Conservation (phyloP, 2,797 vertebrate species). For the Novumbra hubbsi region DNA sequence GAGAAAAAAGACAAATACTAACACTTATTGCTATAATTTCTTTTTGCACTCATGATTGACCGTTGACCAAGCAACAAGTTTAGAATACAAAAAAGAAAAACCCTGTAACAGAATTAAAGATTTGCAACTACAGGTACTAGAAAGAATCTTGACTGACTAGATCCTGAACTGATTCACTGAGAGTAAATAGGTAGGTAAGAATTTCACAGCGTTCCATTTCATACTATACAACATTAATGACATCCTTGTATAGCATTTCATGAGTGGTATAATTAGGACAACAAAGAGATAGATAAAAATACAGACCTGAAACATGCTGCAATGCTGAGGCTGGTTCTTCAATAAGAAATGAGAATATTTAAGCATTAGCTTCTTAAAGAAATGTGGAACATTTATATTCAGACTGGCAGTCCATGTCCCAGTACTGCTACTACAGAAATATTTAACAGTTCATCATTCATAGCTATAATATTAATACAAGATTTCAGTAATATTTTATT, state of each 20-base stretch:
- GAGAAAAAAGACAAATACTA: slow-evolving; percentile 63
- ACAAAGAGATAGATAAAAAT: slow-evolving; percentile 44
- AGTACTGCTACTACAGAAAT: slow-evolving; percentile 15
- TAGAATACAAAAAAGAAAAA: slow-evolving; percentile 71
- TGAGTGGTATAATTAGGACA: slow-evolving; percentile 45
- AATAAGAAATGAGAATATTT: slow-evolving; percentile 25
- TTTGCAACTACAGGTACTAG: slow-evolving; percentile 60
- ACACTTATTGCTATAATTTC: slow-evolving; percentile 81
- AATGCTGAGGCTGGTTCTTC: slow-evolving; percentile 33
- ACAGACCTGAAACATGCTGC: slow-evolving; percentile 34
- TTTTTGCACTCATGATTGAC: slow-evolving; percentile 72
- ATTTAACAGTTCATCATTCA: slow-evolving; percentile 30
- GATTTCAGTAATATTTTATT: slow-evolving; percentile 28
- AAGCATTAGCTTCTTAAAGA: slow-evolving; percentile 47
- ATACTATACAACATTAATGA: slow-evolving; percentile 56
- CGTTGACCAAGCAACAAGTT: slow-evolving; percentile 62
- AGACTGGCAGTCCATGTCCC: slow-evolving; percentile 12
- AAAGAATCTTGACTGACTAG: slow-evolving; percentile 53
- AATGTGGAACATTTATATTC: slow-evolving; percentile 17
- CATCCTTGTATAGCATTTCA: slow-evolving; percentile 52
- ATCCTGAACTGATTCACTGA: slow-evolving; percentile 62
- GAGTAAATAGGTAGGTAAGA: slow-evolving; percentile 47
- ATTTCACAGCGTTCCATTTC: slow-evolving; percentile 51
- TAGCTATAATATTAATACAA: slow-evolving; percentile 39
- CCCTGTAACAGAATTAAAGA: slow-evolving; percentile 71